Evolutionary conservation across 2,888 invertebrate genomes (phyloP), one percentile per base, ranked within the genome.

Genomic region (Epistrophe grossulariae): DNA sequence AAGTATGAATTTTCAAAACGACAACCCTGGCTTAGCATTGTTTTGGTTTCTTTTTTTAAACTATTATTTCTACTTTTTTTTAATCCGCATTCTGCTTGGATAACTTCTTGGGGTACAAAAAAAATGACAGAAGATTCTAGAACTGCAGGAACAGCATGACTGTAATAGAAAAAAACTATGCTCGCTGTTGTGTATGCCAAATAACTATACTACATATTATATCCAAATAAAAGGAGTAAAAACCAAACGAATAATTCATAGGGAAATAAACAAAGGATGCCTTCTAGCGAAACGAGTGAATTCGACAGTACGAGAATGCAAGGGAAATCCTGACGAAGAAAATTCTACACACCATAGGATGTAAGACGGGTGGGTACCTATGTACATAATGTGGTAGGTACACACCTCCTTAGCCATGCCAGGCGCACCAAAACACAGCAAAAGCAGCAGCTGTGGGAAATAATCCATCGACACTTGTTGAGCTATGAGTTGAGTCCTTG

Each of bases 391-490:
- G 28, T 73, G 8, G 28, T 50, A 55, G 52, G 24, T 24, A 28
- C 24, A 24, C 17, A 40, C 35, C 35, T 31, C n/a, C 52, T 10
- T 5, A 13, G 19, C 11, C 40, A 62, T 15, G 50, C 6, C 19
- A 38, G 50, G 66, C 52, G 50, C 52, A 52, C 52, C n/a, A 13
- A 35, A 38, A 19, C 35, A 50, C 15, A 50, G 68, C 19, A 24
- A 79, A 60, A 70, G 43, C 60, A 70, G 43, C 60, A 68, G 60
- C 62, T 84, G 79, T 84, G 79, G 55, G 71, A 77, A 72, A 84
- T 74, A 76, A 72, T 76, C 71, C 79, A 84, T 84, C 52, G 79
- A 76, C 84, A 84, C 84, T 64, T 84, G 84, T 84, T 79, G 84
- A 84, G 64, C 71, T 40, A 43, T 45, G 43, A 84, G 66, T 84